phyloP scores from a whole-genome alignment of 2,113 vertebrate species.

The Hassar affinis region DNA sequence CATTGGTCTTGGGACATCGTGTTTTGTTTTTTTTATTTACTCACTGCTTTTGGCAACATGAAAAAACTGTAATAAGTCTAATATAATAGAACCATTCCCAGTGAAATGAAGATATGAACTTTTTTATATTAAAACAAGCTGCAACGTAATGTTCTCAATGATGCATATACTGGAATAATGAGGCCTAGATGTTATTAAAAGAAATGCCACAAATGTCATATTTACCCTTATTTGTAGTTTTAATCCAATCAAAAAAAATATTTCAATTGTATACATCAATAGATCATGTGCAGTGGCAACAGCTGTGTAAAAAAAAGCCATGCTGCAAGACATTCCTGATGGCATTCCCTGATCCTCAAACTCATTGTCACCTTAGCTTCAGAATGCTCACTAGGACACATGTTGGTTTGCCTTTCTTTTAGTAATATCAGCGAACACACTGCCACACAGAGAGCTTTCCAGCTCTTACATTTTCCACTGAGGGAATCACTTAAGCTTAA shows the following conservation, averaged over 20 bases:
- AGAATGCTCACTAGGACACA: slow-evolving; percentile 45
- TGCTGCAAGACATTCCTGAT: slow-evolving; percentile 14
- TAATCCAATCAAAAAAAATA: background rate
- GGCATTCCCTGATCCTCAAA: slow-evolving; percentile 33
- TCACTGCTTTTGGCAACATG: background rate
- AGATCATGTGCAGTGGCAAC: background rate
- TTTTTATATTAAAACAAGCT: background rate
- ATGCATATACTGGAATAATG: background rate
- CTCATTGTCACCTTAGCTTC: slow-evolving; percentile 41
- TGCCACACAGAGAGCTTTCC: background rate
- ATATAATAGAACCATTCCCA: background rate
- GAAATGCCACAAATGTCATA: background rate
- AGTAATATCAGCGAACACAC: slow-evolving; percentile 1
- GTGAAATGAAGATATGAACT: background rate
- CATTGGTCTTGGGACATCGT: background rate
- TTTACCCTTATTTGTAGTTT: background rate
- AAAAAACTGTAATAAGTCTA: background rate
- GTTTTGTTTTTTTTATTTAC: background rate
- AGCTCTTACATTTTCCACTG: background rate
- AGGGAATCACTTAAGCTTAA: background rate
- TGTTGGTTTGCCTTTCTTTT: slow-evolving; percentile 13
- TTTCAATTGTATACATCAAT: background rate
- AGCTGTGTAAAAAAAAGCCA: too few relatives aligned
- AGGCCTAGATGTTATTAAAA: background rate
- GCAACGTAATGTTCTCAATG: background rate